phyloP scores from a whole-genome alignment of 2,888 invertebrate genomes.

The Pharmacophagus antenor region DNA sequence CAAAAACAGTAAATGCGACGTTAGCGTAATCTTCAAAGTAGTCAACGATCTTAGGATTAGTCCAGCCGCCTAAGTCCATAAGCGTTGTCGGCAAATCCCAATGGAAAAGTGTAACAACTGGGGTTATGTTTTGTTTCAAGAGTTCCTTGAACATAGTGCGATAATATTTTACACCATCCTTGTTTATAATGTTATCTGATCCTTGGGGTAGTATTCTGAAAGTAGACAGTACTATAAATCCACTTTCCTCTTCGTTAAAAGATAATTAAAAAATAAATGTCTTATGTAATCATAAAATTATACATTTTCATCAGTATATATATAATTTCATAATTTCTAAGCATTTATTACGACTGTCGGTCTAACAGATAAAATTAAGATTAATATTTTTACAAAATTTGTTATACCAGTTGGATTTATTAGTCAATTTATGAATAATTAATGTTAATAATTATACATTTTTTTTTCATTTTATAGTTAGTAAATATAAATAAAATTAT shows the following conservation, averaged over 20 bases:
- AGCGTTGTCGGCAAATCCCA: slow-evolving; percentile 79
- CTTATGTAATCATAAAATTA: not conserved
- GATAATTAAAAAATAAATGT: no score
- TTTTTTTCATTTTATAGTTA: no score
- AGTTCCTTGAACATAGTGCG: slow-evolving; percentile 86
- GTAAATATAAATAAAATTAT: no score
- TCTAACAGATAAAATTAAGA: not conserved
- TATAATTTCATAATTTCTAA: not conserved
- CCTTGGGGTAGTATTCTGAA: slow-evolving; percentile 86
- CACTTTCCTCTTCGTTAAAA: not conserved
- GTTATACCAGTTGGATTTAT: no score
- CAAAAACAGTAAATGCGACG: slow-evolving; percentile 80
- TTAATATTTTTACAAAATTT: no score
- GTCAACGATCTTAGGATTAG: slow-evolving; percentile 73
- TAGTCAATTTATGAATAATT: no score
- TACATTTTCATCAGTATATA: not conserved
- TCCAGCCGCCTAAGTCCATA: slow-evolving; percentile 77
- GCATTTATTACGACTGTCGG: not conserved
- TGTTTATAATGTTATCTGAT: slow-evolving; percentile 83
- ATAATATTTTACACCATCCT: slow-evolving; percentile 87
- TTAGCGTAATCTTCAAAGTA: slow-evolving; percentile 80
- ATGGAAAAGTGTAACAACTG: slow-evolving; percentile 85
- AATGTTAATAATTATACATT: no score
- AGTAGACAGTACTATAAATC: not conserved
- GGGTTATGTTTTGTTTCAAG: slow-evolving; percentile 82